Evolutionary conservation across 2,113 vertebrate species (phyloP).

Genomic region (Aphelocoma coerulescens): DNA sequence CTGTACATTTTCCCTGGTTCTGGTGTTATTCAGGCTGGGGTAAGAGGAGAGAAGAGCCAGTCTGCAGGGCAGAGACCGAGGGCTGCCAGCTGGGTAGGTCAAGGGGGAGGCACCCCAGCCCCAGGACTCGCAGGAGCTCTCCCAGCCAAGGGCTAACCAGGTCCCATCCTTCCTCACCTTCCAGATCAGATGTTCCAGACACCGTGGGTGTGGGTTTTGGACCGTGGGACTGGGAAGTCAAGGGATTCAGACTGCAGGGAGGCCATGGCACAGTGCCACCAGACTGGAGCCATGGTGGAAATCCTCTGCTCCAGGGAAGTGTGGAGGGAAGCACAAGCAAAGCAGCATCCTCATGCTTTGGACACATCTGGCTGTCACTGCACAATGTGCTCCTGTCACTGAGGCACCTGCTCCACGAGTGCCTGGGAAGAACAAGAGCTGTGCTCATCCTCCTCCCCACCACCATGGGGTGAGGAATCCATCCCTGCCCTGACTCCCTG

Average conservation of each 20-base stretch:
- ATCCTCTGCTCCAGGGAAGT: rapidly evolving
- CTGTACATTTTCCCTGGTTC: neutral
- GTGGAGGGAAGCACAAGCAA: neutral
- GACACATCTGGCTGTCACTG: neutral
- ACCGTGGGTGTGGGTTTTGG: neutral
- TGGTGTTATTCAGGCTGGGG: neutral
- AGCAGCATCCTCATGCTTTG: neutral
- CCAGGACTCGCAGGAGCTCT: neutral
- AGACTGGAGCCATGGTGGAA: rapidly evolving
- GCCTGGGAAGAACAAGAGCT: neutral
- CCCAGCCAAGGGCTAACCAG: rapidly evolving
- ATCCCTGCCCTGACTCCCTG: neutral
- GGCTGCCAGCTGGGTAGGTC: neutral
- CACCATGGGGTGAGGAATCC: rapidly evolving
- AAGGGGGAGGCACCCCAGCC: neutral
- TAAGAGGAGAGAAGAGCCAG: neutral
- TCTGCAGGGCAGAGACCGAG: neutral
- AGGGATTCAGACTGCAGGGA: neutral
- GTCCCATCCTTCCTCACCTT: neutral
- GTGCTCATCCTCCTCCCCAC: neutral
- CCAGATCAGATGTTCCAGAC: neutral
- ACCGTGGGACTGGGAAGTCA: neutral
- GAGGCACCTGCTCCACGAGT: neutral
- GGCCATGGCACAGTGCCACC: rapidly evolving
- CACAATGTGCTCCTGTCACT: neutral